phyloP scores from a whole-genome alignment of 2,888 invertebrate species.

The Meghimatium bilineatum region DNA sequence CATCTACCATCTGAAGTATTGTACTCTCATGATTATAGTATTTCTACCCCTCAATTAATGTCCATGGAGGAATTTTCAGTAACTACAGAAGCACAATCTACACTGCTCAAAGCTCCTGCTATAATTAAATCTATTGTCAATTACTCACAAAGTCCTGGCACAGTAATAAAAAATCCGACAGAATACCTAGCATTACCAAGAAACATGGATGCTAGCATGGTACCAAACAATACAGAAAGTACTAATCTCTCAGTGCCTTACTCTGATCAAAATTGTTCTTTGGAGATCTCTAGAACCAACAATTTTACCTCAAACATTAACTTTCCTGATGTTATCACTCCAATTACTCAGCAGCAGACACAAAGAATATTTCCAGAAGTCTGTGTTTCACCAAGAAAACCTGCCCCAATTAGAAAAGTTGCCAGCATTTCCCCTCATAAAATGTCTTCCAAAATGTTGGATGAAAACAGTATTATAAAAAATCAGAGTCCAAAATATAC shows the following conservation, averaged over 20 bases:
- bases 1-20: neutral
- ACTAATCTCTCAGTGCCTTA: neutral
- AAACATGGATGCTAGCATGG: neutral
- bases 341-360: neutral
- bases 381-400: slow-evolving; percentile 16
- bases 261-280: neutral
- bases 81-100: neutral
- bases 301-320: neutral
- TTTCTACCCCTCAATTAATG: neutral
- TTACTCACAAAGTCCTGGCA: neutral
- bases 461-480: neutral
- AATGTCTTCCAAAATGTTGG: neutral
- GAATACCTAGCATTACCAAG: neutral
- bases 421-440: slow-evolving; percentile 22
- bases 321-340: neutral
- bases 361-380: neutral
- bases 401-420: slow-evolving; percentile 18
- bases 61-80: neutral
- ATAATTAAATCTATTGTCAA: neutral
- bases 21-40: neutral
- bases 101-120: neutral
- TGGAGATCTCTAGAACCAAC: neutral
- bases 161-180: neutral
- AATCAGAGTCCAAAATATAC: neutral
- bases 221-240: no score